Evolutionary conservation across 2,888 invertebrate genomes (phyloP).

Genomic region (Pristionchus japonicus): DNA sequence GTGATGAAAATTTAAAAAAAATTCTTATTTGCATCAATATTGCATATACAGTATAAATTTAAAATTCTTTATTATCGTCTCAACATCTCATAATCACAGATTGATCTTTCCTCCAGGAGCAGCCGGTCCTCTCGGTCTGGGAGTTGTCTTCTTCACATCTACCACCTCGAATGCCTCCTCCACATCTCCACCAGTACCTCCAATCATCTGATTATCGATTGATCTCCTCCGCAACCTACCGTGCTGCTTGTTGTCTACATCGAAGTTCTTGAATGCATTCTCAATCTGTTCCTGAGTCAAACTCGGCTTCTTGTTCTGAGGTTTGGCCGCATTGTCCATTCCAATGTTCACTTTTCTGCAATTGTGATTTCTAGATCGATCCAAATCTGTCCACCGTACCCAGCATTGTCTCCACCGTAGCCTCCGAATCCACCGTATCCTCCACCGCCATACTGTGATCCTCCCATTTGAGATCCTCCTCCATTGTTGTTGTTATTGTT

Average conservation of each 20-base stretch:
- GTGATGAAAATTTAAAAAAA: no score
- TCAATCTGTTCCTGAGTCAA: slow-evolving; percentile 53
- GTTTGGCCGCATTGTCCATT: neutral
- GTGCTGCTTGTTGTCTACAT: slow-evolving; percentile 49
- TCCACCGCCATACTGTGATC: neutral
- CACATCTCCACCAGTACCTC: slow-evolving; percentile 6
- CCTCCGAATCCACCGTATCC: slow-evolving; percentile 41
- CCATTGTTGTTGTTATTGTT: neutral
- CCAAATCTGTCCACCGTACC: neutral
- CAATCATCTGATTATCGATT: neutral
- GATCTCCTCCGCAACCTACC: neutral
- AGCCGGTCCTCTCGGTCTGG: slow-evolving; percentile 40
- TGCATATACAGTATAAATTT: neutral
- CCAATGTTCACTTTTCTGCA: slow-evolving; percentile 42
- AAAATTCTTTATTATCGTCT: neutral
- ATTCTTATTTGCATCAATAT: no score
- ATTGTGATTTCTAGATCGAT: neutral
- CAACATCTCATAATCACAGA: slow-evolving; percentile 1
- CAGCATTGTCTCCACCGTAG: slow-evolving; percentile 40
- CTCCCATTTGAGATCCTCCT: slow-evolving; percentile 28
- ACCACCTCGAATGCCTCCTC: slow-evolving; percentile 42
- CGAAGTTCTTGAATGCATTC: slow-evolving; percentile 53
- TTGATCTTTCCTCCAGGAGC: slow-evolving; percentile 40
- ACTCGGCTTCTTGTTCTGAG: slow-evolving; percentile 31
- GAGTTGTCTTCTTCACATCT: slow-evolving; percentile 45